A percentile compares a stretch with the other conserved stretches of the same genome.
Conservation (phyloP, 2,113 vertebrate species). For the Leucoraja erinaceus region DNA sequence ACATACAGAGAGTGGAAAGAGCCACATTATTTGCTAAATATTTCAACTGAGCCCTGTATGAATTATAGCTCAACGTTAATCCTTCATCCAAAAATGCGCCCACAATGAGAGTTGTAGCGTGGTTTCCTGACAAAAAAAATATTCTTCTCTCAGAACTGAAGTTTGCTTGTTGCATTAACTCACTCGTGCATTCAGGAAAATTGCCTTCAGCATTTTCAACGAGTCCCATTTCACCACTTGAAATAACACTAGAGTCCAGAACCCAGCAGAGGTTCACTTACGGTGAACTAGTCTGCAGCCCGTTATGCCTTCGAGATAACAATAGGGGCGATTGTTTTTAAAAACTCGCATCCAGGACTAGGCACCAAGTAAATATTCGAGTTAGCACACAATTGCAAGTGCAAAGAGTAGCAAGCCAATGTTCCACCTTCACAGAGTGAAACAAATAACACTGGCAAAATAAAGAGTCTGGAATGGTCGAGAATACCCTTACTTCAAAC, state of each 20-base stretch:
- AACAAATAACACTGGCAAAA: background rate
- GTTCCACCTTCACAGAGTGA: too few relatives aligned
- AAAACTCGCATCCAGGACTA: too few relatives aligned
- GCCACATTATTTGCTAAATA: background rate
- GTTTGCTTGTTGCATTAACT: background rate
- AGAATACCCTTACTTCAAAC: background rate
- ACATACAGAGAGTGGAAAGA: background rate
- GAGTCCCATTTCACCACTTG: background rate
- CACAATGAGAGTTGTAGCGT: background rate
- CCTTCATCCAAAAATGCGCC: background rate
- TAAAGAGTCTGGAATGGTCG: background rate
- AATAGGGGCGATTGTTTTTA: background rate
- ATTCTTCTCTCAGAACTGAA: background rate
- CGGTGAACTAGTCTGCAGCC: background rate
- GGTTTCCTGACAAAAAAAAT: background rate
- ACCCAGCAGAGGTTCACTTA: background rate
- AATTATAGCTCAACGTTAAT: background rate
- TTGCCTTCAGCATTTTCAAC: background rate
- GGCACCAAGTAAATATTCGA: too few relatives aligned
- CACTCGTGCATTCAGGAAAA: background rate
- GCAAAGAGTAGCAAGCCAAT: too few relatives aligned
- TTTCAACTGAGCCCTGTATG: background rate
- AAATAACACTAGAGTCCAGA: background rate
- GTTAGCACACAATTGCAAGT: too few relatives aligned
- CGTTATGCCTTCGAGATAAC: background rate